phyloP scores from a whole-genome alignment of 2,888 invertebrate genomes.

The Cheilosia grossa region DNA sequence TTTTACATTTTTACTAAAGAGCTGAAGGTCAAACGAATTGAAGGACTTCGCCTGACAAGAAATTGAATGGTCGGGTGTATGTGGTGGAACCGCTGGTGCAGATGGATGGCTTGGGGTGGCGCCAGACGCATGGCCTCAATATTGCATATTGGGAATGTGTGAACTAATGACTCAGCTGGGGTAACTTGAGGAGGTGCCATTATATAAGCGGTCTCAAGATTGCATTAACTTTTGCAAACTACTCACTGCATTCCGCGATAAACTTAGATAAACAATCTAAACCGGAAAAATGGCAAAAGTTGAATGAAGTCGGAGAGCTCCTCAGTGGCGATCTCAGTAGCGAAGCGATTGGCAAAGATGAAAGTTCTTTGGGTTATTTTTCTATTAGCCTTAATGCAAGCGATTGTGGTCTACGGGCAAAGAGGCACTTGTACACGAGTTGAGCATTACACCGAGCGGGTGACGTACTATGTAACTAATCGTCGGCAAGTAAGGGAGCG shows the following conservation, averaged over 20 bases:
- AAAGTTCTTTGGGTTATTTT: conserved; percentile 37
- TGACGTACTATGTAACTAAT: not conserved
- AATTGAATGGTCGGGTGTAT: not conserved
- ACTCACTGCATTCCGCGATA: conserved; percentile 28
- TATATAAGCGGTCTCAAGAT: not conserved
- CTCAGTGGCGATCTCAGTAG: conserved; percentile 14
- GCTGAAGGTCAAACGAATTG: conserved; percentile 46
- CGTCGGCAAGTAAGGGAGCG: not conserved
- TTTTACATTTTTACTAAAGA: not conserved
- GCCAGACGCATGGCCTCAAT: not conserved
- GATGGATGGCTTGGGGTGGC: not conserved
- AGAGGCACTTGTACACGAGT: not conserved
- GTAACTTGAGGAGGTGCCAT: not conserved
- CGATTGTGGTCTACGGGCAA: not conserved
- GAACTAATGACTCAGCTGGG: not conserved
- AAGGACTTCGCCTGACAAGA: not conserved
- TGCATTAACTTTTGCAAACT: conserved; percentile 2
- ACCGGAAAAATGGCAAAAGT: conserved; percentile 42
- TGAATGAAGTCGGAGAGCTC: not conserved
- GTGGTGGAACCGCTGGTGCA: not conserved
- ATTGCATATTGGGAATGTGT: not conserved
- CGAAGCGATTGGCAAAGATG: conserved; percentile 35
- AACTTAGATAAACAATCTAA: conserved; percentile 55
- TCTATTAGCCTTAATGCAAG: not conserved
- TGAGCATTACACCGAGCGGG: not conserved